Percentiles rank a stretch among this genome's conserved stretches.
phyloP scores from a whole-genome alignment of 2,888 invertebrate species.

The Ypsolopha sequella region DNA sequence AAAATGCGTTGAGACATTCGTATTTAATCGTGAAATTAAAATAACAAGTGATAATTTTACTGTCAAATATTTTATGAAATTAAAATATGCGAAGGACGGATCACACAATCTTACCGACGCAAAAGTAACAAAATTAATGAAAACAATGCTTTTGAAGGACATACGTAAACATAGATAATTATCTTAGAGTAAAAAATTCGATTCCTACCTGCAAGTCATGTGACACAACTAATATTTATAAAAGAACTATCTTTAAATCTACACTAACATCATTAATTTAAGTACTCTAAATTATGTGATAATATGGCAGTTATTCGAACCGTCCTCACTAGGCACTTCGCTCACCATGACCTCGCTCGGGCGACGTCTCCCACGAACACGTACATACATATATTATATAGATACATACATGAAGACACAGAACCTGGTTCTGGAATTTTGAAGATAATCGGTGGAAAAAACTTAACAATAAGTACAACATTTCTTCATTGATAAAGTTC shows the following conservation, averaged over 20 bases:
- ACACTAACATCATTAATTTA: constrained; percentile 48
- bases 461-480: constrained; percentile 6
- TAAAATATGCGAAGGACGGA: constrained; percentile 27
- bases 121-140: constrained; percentile 27
- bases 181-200: constrained; percentile 50
- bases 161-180: constrained; percentile 31
- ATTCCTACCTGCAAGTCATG: constrained; percentile 56
- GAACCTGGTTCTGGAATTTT: constrained; percentile 56
- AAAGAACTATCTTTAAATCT: constrained; percentile 52
- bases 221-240: constrained; percentile 32
- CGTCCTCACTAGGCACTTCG: constrained; percentile 58
- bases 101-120: constrained; percentile 31
- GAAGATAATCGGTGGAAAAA: constrained; percentile 58
- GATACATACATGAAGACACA: constrained; percentile 17
- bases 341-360: constrained; percentile 32
- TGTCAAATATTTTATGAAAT: constrained; percentile 21
- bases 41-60: constrained; percentile 53
- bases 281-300: constrained; percentile 59
- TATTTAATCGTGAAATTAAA: constrained; percentile 45
- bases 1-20: constrained; percentile 37
- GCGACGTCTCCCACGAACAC: constrained; percentile 37
- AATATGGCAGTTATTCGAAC: constrained; percentile 70
- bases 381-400: constrained; percentile 9
- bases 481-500: background rate
- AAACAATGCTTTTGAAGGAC: constrained; percentile 25